These are phyloP conservation scores for Frankliniella intonsa DNA, from an alignment of 2,888 invertebrate genomes.

Conservation along the genomic window DNA sequence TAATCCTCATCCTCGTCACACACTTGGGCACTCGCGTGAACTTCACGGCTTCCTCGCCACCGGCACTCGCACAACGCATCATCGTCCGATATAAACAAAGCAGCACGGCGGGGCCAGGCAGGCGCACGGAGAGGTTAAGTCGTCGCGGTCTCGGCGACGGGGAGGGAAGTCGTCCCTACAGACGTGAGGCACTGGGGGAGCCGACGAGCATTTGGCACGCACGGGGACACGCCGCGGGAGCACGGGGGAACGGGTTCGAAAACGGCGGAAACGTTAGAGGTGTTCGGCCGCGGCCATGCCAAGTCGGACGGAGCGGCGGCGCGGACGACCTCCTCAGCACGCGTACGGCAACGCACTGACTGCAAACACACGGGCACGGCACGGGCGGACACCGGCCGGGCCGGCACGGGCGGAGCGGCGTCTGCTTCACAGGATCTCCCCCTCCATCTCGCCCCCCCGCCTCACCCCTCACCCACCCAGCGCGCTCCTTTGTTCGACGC, in stretches of 20 bases:
- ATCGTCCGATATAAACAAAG: conserved; percentile 6
- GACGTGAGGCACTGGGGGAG: neutral
- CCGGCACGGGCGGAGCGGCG: neutral
- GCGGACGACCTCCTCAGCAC: neutral
- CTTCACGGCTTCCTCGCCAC: neutral
- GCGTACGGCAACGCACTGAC: conserved; percentile 14
- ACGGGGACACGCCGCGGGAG: neutral
- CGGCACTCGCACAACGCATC: neutral
- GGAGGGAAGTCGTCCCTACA: neutral
- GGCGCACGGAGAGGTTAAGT: neutral
- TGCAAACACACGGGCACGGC: neutral
- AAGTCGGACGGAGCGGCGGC: neutral
- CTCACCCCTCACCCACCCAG: neutral
- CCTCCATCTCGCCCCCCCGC: neutral
- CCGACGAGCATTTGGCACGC: neutral
- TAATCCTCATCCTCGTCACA: neutral
- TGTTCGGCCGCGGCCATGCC: conserved; percentile 3
- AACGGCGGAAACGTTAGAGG: neutral
- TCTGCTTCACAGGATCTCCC: neutral
- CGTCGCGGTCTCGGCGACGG: neutral
- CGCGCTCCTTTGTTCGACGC: conserved; percentile 9
- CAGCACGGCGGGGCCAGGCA: neutral
- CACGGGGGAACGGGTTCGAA: neutral
- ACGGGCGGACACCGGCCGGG: neutral
- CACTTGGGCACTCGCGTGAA: neutral